phyloP scores from a whole-genome alignment of 2,113 vertebrate species.

The Gobio gobio region DNA sequence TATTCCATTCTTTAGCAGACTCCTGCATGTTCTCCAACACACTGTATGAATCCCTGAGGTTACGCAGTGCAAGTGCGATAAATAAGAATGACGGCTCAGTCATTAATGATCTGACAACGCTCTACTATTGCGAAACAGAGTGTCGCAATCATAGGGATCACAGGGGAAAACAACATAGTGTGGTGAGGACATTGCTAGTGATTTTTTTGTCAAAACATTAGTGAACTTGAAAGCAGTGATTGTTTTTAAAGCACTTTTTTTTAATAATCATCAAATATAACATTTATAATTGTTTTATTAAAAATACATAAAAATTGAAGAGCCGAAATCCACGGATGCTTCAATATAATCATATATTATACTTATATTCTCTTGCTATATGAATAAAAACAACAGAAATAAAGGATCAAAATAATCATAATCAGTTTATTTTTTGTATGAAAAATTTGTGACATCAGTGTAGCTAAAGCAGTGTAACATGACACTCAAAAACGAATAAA shows the following conservation, averaged over 20 bases:
- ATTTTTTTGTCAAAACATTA: background rate
- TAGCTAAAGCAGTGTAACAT: background rate
- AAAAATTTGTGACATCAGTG: background rate
- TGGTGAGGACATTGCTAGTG: background rate
- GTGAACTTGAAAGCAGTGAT: background rate
- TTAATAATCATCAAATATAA: too few species aligned
- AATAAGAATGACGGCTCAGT: background rate
- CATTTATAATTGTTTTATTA: background rate
- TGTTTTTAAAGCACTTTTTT: background rate
- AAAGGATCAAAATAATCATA: background rate
- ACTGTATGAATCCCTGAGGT: background rate
- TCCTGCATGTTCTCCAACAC: slow-evolving; percentile 70
- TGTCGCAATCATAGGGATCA: slow-evolving; percentile 20
- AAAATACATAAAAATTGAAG: background rate
- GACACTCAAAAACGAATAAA: background rate
- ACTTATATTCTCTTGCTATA: background rate
- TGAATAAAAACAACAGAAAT: background rate
- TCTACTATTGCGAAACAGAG: slow-evolving; percentile 7
- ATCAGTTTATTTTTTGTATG: background rate
- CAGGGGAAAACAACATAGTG: background rate
- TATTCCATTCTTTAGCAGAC: slow-evolving; percentile 76
- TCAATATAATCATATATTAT: too few species aligned
- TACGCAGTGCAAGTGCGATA: background rate
- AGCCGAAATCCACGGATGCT: too few species aligned
- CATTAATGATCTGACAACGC: slow-evolving; percentile 2